Evolutionary conservation across 2,888 invertebrate genomes (phyloP), one percentile per base, ranked within the genome.

Genomic region (Augochlorella aurata): DNA sequence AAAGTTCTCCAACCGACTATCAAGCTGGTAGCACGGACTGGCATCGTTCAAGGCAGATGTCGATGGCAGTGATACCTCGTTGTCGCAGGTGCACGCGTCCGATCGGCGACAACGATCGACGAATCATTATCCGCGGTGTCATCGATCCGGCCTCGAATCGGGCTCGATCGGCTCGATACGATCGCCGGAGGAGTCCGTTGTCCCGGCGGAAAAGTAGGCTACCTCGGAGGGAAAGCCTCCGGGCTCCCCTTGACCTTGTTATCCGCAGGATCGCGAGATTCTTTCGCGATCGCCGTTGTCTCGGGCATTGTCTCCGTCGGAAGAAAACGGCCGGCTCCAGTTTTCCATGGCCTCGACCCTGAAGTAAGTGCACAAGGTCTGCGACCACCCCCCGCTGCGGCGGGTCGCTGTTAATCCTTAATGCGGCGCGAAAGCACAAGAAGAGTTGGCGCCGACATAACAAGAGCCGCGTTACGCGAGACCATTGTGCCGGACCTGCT

Each of bases 361-460:
- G 49, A 7, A 49, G 76, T 58, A 73, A 47, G 67, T 63, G 74
- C 47, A 49, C 16, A 44, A 7, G 58, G 58, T 0, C 24, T 24
- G 58, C 58, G 58, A 58, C 12, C 12, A 38, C 38, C 38, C 66
- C 87, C 84, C 74, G 88, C 84, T 85, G 86, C 58, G 87, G 83
- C 10, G 89, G 91, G 85, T 89, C 83, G 47, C 66, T 80, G 85
- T 84, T 93, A 91, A 93, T 92, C 92, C 91, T 14, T n/a, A 76
- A 66, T 58, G 58, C 58, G 61, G 12, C 61, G 18, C 9, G 1
- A 61, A 61, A 77, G 88, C 49, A 92, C 91, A 92, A 92, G 91
- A 93, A 92, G 92, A 93, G 91, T 93, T 93, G 91, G 92, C 92
- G 91, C 91, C 91, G 87, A 87, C 87, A 89, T 91, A 90, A 91